Conservation (phyloP, 2,888 invertebrate species). For the Trachelus tabidus region DNA sequence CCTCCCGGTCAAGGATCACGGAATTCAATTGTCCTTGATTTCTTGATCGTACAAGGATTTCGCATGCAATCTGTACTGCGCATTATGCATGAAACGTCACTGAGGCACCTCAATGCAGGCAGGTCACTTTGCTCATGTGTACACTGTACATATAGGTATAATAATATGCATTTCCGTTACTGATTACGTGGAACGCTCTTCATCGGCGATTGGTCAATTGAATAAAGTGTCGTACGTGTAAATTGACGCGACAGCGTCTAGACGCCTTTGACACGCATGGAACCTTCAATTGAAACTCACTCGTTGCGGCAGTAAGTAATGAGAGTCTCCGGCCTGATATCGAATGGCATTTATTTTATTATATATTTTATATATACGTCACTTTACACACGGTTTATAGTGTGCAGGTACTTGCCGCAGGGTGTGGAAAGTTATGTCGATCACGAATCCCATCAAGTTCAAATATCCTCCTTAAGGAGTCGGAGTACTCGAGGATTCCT, state of each 20-base stretch:
- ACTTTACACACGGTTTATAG: background rate
- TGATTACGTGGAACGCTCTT: slow-evolving; percentile 42
- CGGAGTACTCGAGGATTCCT: background rate
- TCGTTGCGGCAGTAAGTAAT: background rate
- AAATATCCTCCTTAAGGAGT: background rate
- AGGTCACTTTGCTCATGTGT: background rate
- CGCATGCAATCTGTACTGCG: background rate
- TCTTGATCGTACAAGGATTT: background rate
- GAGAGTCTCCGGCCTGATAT: background rate
- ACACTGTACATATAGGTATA: slow-evolving; percentile 25
- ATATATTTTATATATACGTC: background rate
- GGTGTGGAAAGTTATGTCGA: background rate
- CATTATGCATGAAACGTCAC: background rate
- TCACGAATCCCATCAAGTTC: background rate
- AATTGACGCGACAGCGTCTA: slow-evolving; percentile 62
- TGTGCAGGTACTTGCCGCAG: background rate
- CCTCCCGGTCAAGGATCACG: background rate
- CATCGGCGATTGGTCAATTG: slow-evolving; percentile 58
- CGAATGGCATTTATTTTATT: background rate
- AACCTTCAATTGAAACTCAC: slow-evolving; percentile 27
- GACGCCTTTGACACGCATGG: slow-evolving; percentile 48
- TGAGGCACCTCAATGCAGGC: background rate
- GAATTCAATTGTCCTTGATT: background rate
- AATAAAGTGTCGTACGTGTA: slow-evolving; percentile 50
- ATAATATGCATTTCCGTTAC: slow-evolving; percentile 59